Evolutionary conservation across 2,113 vertebrate genomes (phyloP).

Genomic region (Sinocyclocheilus maitianheensis): DNA sequence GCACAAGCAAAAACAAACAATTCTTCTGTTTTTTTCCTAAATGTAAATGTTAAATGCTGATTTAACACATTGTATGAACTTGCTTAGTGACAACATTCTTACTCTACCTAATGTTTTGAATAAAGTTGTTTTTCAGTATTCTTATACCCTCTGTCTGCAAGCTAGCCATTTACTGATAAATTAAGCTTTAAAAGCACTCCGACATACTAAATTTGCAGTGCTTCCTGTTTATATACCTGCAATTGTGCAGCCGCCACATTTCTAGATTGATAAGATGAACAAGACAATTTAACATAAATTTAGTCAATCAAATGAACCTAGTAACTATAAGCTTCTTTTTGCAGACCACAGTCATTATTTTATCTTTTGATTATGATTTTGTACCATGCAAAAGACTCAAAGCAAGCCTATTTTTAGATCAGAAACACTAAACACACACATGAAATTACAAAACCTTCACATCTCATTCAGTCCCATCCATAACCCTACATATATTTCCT

Average conservation of each 20-base stretch:
- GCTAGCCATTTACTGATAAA: not conserved
- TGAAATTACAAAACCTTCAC: too few relatives aligned
- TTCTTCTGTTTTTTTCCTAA: not conserved
- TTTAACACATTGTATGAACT: too few relatives aligned
- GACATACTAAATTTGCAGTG: not conserved
- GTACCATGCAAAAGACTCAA: not conserved
- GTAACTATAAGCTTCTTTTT: not conserved
- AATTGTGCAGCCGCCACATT: not conserved
- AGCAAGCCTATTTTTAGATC: not conserved
- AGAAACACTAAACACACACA: not conserved
- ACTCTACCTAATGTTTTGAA: too few relatives aligned
- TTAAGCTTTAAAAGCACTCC: not conserved
- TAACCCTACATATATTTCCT: too few relatives aligned
- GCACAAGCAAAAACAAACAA: too few relatives aligned
- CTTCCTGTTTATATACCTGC: slow-evolving; percentile 1
- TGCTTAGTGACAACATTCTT: too few relatives aligned
- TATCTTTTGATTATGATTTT: not conserved
- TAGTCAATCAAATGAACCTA: not conserved
- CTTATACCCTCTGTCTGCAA: not conserved
- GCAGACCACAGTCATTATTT: too few relatives aligned
- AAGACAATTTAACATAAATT: not conserved
- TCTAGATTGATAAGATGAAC: not conserved
- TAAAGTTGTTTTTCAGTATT: not conserved
- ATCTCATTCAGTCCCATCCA: too few relatives aligned
- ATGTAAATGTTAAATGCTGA: not conserved